phyloP scores from a whole-genome alignment of 2,113 vertebrate genomes.

The Pyrgilauda ruficollis region DNA sequence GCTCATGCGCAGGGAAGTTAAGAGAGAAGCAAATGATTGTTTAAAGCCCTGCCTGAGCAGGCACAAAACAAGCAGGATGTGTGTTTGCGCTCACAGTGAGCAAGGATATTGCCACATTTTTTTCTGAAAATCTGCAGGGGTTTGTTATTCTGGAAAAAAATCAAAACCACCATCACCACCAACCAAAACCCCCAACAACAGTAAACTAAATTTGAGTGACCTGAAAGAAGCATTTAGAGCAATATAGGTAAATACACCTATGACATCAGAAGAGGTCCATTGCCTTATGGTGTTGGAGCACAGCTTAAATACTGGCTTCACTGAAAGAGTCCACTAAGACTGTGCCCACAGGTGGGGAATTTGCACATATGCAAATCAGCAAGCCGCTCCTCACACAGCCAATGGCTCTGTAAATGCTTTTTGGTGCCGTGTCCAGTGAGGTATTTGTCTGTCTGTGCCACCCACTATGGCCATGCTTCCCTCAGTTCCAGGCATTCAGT shows the following conservation, averaged over 20 bases:
- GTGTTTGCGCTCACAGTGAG: not conserved
- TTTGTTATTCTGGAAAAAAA: not conserved
- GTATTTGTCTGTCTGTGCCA: not conserved
- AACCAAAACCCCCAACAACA: not conserved
- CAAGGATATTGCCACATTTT: not conserved
- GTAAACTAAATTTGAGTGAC: not conserved
- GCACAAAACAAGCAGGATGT: not conserved
- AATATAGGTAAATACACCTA: not conserved
- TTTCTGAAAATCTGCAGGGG: not conserved
- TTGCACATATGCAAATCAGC: not conserved
- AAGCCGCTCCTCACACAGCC: not conserved
- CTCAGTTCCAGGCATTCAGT: not conserved
- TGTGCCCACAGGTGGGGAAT: not conserved
- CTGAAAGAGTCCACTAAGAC: not conserved
- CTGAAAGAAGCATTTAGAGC: not conserved
- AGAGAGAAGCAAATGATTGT: not conserved
- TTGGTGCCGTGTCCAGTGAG: not conserved
- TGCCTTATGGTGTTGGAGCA: not conserved
- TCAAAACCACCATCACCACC: not conserved
- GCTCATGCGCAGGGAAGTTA: not conserved
- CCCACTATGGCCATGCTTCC: accelerated
- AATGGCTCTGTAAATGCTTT: not conserved
- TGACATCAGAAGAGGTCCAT: not conserved
- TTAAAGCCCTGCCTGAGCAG: not conserved
- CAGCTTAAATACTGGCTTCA: not conserved